These are phyloP conservation scores for Leptinotarsa juncta DNA, from an alignment of 2,888 invertebrate genomes.

Conservation along the genomic window DNA sequence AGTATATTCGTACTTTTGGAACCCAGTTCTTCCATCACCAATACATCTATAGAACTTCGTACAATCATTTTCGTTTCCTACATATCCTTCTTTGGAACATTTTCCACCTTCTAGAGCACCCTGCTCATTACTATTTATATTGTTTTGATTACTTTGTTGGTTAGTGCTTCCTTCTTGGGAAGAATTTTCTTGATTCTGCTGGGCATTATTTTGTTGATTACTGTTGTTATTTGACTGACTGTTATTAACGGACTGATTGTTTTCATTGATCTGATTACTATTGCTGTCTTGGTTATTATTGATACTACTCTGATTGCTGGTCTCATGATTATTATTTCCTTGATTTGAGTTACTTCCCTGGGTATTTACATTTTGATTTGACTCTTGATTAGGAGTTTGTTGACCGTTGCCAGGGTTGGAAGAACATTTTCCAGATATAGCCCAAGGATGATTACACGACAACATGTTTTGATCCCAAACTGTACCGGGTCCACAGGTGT, in stretches of 20 bases:
- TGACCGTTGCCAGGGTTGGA: not conserved
- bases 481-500: conserved; percentile 80
- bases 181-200: conserved; percentile 22
- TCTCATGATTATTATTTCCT: conserved; percentile 25
- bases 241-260: conserved; percentile 21
- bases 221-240: conserved; percentile 27
- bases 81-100: conserved; percentile 78
- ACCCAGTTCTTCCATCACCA: conserved; percentile 70
- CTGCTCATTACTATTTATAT: conserved; percentile 21
- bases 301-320: conserved; percentile 21
- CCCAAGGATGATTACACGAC: conserved; percentile 80
- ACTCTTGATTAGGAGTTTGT: not conserved
- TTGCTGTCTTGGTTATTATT: conserved; percentile 28
- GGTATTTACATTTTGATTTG: conserved; percentile 22
- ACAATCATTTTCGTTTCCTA: conserved; percentile 77
- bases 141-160: conserved; percentile 1
- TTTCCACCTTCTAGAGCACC: conserved; percentile 40
- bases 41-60: conserved; percentile 84
- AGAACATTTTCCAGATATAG: conserved; percentile 63
- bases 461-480: conserved; percentile 78
- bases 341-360: conserved; percentile 29
- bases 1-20: conserved; percentile 75
- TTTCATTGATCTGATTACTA: conserved; percentile 24
- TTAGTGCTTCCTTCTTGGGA: not conserved
- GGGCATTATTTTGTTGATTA: conserved; percentile 29